phyloP scores from a whole-genome alignment of 2,797 vertebrate species.

The Merluccius polli region DNA sequence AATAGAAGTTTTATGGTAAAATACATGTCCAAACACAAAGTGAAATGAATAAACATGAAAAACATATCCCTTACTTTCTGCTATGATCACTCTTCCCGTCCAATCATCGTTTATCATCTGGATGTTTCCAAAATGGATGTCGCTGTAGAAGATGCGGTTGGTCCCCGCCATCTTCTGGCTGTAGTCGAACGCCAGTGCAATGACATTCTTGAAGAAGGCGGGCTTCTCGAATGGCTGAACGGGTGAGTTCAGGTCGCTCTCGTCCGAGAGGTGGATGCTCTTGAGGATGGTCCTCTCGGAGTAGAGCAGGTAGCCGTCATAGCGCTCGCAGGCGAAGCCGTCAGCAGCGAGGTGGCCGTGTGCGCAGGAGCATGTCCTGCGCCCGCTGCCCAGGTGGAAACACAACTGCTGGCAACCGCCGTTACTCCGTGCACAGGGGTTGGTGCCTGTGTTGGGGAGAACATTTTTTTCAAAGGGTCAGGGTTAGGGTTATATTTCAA shows the following conservation, averaged over 20 bases:
- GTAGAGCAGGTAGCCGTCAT: constrained; percentile 94
- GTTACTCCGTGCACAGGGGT: constrained; percentile 87
- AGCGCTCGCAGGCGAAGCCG: constrained; percentile 85
- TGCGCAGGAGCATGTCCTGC: constrained; percentile 87
- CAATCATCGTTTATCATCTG: constrained; percentile 97
- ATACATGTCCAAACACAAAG: neutral
- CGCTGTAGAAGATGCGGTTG: constrained; percentile 97
- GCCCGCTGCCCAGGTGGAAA: constrained; percentile 85
- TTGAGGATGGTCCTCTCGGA: constrained; percentile 94
- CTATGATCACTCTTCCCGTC: constrained; percentile 82
- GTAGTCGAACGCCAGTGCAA: constrained; percentile 92
- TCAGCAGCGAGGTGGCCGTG: constrained; percentile 90
- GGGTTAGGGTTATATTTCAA: no score
- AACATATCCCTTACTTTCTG: constrained; percentile 83
- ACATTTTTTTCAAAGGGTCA: no score
- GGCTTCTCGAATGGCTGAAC: constrained; percentile 91
- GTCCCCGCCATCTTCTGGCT: constrained; percentile 77
- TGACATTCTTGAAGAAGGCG: constrained; percentile 88
- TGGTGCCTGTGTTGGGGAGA: constrained; percentile 77
- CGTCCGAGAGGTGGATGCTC: constrained; percentile 95
- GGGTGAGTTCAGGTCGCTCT: constrained; percentile 93
- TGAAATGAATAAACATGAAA: constrained; percentile 8
- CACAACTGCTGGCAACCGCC: constrained; percentile 96
- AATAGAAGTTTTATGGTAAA: neutral
- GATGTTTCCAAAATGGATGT: constrained; percentile 95